Evolutionary conservation across 92 coral and sea anemone species (phyloP).

Genomic region (Nematostella vectensis): DNA sequence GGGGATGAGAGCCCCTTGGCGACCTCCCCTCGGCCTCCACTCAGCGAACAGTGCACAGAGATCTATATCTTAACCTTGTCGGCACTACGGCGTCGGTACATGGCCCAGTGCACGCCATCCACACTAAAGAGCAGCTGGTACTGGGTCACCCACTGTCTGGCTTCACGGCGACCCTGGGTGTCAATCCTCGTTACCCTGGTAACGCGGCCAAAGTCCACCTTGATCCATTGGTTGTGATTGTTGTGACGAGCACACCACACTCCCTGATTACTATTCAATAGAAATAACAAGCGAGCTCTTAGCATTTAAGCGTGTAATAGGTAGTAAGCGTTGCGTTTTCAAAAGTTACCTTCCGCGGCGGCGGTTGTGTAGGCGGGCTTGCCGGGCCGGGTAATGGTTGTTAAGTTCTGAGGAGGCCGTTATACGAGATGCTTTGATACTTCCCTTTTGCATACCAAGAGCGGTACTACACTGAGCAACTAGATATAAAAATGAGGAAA

Average conservation of each 20-base stretch:
- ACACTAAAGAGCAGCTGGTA: conserved; percentile 42
- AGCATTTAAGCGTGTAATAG: not conserved
- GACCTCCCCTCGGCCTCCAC: no score
- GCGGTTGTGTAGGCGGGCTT: conserved; percentile 29
- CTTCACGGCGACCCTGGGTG: conserved; percentile 43
- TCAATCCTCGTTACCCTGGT: conserved; percentile 35
- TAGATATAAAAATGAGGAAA: no score
- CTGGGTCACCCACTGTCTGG: conserved; percentile 28
- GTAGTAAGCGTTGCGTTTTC: no score
- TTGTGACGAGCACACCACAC: conserved; percentile 49
- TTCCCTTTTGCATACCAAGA: conserved; percentile 30
- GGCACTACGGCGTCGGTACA: conserved; percentile 27
- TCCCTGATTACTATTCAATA: conserved; percentile 6
- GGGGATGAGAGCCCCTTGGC: no score
- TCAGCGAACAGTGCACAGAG: no score
- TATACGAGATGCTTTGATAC: conserved; percentile 3
- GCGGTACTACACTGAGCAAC: conserved; percentile 28
- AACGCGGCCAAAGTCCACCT: conserved; percentile 31
- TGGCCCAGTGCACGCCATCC: conserved; percentile 47
- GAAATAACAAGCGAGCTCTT: not conserved
- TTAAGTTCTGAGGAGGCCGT: conserved; percentile 13
- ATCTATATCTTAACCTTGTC: conserved; percentile 58
- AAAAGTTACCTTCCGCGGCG: conserved; percentile 9
- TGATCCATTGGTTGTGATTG: conserved; percentile 43
- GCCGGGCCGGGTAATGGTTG: conserved; percentile 14